phyloP scores from a whole-genome alignment of 2,888 invertebrate genomes.

The Pardosa pseudoannulata region DNA sequence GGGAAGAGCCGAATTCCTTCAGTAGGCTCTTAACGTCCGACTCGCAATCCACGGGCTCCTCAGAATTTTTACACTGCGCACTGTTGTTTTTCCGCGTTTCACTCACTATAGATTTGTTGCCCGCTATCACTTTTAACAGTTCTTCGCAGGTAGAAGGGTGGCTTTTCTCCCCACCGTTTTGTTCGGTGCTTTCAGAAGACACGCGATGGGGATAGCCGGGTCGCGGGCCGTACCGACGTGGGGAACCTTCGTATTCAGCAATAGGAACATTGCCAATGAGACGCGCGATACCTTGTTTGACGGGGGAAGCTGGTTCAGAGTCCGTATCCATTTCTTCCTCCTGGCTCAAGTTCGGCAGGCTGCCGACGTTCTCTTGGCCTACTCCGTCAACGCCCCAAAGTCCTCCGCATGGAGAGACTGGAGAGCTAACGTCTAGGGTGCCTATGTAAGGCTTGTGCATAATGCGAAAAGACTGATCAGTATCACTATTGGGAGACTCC shows the following conservation, averaged over 20 bases:
- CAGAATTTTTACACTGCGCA: conserved; percentile 38
- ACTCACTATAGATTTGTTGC: conserved; percentile 27
- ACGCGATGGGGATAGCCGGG: conserved; percentile 89
- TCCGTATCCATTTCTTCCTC: conserved; percentile 76
- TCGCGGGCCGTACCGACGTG: conserved; percentile 88
- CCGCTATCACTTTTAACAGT: conserved; percentile 65
- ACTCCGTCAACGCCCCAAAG: conserved; percentile 50
- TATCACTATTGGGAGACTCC: conserved; percentile 70
- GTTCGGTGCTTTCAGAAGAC: conserved; percentile 43
- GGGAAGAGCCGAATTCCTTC: conserved; percentile 48
- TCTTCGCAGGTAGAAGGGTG: conserved; percentile 69
- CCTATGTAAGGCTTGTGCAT: conserved; percentile 66
- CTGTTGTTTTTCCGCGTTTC: conserved; percentile 23
- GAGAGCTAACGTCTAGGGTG: conserved; percentile 54
- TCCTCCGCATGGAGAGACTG: conserved; percentile 59
- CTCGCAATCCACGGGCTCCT: conserved; percentile 42
- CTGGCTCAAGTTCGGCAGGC: conserved; percentile 40
- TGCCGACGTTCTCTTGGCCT: conserved; percentile 28
- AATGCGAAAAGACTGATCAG: conserved; percentile 48
- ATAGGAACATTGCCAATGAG: conserved; percentile 91
- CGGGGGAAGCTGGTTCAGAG: conserved; percentile 71
- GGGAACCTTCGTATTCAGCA: conserved; percentile 94
- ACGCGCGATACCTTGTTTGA: conserved; percentile 73
- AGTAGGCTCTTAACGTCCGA: conserved; percentile 42
- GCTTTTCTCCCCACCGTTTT: conserved; percentile 34